These are phyloP conservation scores for Cnemophilus loriae DNA, from an alignment of 2,113 vertebrate genomes.

Conservation along the genomic window DNA sequence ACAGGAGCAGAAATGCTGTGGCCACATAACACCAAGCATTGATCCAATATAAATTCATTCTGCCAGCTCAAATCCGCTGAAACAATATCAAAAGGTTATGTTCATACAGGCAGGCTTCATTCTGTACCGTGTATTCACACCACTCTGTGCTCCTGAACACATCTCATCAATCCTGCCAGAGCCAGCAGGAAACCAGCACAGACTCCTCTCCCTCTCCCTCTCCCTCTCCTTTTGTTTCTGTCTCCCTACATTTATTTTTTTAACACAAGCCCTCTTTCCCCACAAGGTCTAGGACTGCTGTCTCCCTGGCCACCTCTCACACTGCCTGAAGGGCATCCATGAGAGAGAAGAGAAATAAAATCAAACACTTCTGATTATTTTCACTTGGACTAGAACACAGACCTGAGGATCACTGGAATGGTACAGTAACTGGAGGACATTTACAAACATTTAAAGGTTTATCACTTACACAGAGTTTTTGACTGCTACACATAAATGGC, in stretches of 20 bases:
- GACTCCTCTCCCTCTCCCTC: not conserved
- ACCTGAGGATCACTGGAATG: not conserved
- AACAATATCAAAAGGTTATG: not conserved
- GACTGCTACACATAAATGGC: not conserved
- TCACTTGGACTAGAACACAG: not conserved
- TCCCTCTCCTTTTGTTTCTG: not conserved
- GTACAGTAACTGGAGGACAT: not conserved
- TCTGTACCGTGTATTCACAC: rapidly evolving
- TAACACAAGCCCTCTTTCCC: not conserved
- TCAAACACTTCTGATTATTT: not conserved
- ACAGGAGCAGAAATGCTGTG: not conserved
- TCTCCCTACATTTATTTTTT: not conserved
- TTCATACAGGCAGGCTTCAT: not conserved
- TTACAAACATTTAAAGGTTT: not conserved
- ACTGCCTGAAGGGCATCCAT: not conserved
- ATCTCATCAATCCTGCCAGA: not conserved
- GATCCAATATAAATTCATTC: not conserved
- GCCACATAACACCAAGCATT: not conserved
- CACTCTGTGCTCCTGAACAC: not conserved
- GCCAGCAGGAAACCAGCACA: not conserved
- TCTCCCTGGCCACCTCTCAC: not conserved
- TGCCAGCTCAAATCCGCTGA: not conserved
- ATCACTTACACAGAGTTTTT: not conserved
- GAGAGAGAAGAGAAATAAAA: not conserved
- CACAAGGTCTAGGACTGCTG: rapidly evolving